Evolutionary conservation across 1,140 invertebrate genomes (phyloP).

Genomic region (Bombus difficillimus): DNA sequence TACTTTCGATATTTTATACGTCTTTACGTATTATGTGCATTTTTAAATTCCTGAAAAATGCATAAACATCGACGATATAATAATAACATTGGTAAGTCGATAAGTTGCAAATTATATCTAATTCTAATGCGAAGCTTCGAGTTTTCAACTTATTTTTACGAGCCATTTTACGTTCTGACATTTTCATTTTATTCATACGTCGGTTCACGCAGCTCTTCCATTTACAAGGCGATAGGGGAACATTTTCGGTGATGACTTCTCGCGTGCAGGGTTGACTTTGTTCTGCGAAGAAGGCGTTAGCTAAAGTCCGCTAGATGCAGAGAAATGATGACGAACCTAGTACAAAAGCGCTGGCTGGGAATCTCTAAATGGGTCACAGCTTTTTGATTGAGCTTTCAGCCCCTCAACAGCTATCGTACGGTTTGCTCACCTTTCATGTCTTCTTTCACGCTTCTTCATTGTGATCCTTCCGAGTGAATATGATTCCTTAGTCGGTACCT

Average conservation of each 20-base stretch:
- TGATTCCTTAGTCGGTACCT: slow-evolving; percentile 33
- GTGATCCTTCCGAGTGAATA: slow-evolving; percentile 38
- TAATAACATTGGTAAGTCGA: no score
- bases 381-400: slow-evolving; percentile 48
- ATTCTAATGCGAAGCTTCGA: no score
- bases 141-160: no score
- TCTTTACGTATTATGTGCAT: no score
- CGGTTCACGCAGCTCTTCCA: not conserved
- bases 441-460: slow-evolving; percentile 44
- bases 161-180: not conserved
- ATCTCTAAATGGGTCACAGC: slow-evolving; percentile 44
- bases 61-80: no score
- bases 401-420: slow-evolving; percentile 1
- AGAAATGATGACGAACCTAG: not conserved
- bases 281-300: no score
- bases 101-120: no score
- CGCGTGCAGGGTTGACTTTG: not conserved
- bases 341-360: not conserved
- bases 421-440: slow-evolving; percentile 26
- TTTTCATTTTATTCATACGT: not conserved
- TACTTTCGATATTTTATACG: no score
- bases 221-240: not conserved
- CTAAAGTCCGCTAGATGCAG: not conserved
- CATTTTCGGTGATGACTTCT: not conserved
- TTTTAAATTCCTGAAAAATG: no score